These are phyloP conservation scores for Rissa tridactyla DNA, from an alignment of 2,113 vertebrate genomes.

Conservation along the genomic window DNA sequence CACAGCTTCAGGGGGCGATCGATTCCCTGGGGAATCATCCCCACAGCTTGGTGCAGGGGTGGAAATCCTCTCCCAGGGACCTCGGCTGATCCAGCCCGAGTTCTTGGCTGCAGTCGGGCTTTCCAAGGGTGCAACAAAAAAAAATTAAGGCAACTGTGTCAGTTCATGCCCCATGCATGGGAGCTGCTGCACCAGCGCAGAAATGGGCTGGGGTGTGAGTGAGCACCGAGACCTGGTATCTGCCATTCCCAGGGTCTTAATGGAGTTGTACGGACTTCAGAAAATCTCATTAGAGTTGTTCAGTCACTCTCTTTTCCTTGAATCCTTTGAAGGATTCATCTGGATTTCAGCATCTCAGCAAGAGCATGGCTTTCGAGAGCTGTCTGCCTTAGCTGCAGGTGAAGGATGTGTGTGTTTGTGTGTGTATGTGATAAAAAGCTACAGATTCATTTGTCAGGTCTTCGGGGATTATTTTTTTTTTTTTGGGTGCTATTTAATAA, in stretches of 20 bases:
- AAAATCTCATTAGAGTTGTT: background rate
- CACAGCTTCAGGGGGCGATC: background rate
- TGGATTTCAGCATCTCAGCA: background rate
- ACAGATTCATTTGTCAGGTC: background rate
- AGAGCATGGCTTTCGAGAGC: background rate
- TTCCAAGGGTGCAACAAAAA: background rate
- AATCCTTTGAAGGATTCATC: background rate
- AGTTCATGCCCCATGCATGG: background rate
- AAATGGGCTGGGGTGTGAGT: background rate
- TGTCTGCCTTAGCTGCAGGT: background rate
- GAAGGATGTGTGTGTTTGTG: background rate
- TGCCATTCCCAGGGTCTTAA: background rate
- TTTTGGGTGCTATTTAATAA: background rate
- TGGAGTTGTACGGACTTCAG: fast-evolving
- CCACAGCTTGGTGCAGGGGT: background rate
- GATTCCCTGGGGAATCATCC: fast-evolving
- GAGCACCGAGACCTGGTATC: background rate
- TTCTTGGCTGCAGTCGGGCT: background rate
- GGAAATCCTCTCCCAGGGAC: background rate
- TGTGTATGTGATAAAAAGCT: background rate
- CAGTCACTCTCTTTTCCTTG: background rate
- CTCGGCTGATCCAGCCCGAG: background rate
- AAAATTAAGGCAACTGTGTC: fast-evolving
- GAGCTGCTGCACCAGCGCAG: background rate
- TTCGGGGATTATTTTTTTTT: background rate